Percentiles rank a stretch among this genome's conserved stretches.
These are phyloP conservation scores for Trogon surrucura DNA, from an alignment of 2,113 vertebrate genomes.

Conservation along the genomic window DNA sequence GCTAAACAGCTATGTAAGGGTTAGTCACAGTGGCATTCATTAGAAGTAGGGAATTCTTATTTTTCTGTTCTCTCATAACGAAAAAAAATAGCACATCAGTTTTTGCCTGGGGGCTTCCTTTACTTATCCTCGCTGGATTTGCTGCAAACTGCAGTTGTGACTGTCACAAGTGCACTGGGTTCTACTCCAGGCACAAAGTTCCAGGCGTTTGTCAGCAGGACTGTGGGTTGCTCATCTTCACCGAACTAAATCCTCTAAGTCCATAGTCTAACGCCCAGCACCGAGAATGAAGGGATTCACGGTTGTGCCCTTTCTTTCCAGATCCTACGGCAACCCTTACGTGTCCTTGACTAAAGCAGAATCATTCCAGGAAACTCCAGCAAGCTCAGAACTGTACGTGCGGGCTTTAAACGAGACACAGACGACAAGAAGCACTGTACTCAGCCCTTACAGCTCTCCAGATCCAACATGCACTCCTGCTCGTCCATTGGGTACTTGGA, in stretches of 20 bases:
- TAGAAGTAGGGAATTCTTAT: not conserved
- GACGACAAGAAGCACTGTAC: not conserved
- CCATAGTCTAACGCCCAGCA: not conserved
- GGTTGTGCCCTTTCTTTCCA: not conserved
- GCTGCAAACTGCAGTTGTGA: not conserved
- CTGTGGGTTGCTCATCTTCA: not conserved
- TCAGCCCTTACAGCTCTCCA: conserved; percentile 93
- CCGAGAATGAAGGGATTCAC: not conserved
- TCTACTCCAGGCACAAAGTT: not conserved
- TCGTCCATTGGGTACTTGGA: conserved; percentile 99
- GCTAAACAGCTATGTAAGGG: not conserved
- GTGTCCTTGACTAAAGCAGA: not conserved
- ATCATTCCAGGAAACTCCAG: not conserved
- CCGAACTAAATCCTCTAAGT: not conserved
- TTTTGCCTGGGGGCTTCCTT: conserved; percentile 5
- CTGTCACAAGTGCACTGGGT: not conserved
- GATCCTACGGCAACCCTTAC: not conserved
- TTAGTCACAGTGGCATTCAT: not conserved
- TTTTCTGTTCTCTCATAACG: not conserved
- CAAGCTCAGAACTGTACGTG: not conserved
- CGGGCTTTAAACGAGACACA: not conserved
- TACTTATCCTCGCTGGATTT: not conserved
- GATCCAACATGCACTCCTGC: conserved; percentile 94
- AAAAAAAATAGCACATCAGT: not conserved
- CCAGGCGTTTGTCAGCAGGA: not conserved